Evolutionary conservation across 2,797 vertebrate species (phyloP).

Genomic region (Crenuchus spilurus): DNA sequence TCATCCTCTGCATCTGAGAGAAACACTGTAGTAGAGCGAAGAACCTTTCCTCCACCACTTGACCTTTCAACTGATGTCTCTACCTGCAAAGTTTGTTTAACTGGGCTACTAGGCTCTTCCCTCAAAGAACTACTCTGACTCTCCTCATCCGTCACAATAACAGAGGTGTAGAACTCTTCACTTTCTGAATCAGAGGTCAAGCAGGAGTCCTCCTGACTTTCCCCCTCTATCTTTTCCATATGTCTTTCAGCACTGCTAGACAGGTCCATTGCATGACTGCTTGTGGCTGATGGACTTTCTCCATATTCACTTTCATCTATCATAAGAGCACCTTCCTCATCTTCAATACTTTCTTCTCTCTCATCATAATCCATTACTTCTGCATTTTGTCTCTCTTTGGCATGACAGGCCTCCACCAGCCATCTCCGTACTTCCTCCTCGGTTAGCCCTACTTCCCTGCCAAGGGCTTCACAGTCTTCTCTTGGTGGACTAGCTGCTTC

Average conservation of each 20-base stretch:
- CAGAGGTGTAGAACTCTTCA: conserved; percentile 78
- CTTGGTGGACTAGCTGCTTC: conserved; percentile 75
- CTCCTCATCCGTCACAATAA: conserved; percentile 81
- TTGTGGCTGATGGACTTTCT: conserved; percentile 64
- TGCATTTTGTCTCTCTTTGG: conserved; percentile 68
- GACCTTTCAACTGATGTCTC: conserved; percentile 67
- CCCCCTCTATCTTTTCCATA: conserved; percentile 60
- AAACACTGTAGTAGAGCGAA: conserved; percentile 82
- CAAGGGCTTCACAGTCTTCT: conserved; percentile 82
- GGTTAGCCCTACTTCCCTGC: conserved; percentile 78
- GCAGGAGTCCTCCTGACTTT: conserved; percentile 71
- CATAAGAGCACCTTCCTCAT: conserved; percentile 74
- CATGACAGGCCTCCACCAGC: conserved; percentile 71
- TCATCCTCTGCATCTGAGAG: conserved; percentile 83
- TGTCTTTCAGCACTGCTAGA: conserved; percentile 70
- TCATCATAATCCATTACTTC: conserved; percentile 66
- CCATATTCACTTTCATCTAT: conserved; percentile 77
- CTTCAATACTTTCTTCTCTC: conserved; percentile 59
- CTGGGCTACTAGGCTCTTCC: conserved; percentile 70
- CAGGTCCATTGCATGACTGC: conserved; percentile 76
- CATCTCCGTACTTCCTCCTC: conserved; percentile 78
- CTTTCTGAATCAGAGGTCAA: conserved; percentile 82
- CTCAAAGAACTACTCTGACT: conserved; percentile 72
- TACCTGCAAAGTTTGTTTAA: conserved; percentile 66
- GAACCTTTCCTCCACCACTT: conserved; percentile 76